A percentile compares a stretch with the other conserved stretches of the same genome.
phyloP scores from a whole-genome alignment of 2,888 invertebrate species.

The Cistogaster globosa region DNA sequence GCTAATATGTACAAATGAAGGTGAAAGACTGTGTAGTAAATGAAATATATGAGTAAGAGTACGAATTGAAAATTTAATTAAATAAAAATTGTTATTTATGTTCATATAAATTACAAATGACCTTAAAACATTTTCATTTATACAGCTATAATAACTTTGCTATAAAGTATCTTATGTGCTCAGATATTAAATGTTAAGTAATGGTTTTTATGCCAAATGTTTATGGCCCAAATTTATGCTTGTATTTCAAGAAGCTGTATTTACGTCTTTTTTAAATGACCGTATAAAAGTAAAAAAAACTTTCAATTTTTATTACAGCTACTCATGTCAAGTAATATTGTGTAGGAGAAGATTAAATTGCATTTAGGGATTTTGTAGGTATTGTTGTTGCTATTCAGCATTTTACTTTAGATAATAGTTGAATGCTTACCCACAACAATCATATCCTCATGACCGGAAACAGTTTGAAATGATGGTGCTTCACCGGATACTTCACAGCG shows the following conservation, averaged over 20 bases:
- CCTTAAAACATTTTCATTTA: conserved; percentile 22
- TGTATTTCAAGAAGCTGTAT: neutral
- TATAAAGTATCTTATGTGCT: conserved; percentile 5
- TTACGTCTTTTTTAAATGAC: neutral
- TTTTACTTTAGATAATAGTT: conserved; percentile 65
- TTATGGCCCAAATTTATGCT: neutral
- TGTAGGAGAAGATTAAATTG: neutral
- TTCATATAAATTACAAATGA: conserved; percentile 33
- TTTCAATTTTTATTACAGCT: neutral
- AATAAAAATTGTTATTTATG: conserved; percentile 54
- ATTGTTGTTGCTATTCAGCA: conserved; percentile 5
- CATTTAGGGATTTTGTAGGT: neutral
- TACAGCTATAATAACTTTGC: neutral
- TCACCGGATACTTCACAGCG: conserved; percentile 91
- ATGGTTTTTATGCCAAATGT: neutral
- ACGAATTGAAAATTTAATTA: conserved; percentile 66
- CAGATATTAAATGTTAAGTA: conserved; percentile 3
- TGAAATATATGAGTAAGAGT: conserved; percentile 7
- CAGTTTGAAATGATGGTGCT: conserved; percentile 90
- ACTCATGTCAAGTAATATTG: neutral
- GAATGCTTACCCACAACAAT: conserved; percentile 87
- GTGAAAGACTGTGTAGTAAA: conserved; percentile 19
- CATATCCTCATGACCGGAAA: conserved; percentile 89
- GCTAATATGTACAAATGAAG: neutral
- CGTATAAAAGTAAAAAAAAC: neutral